Percentiles rank a stretch among this genome's conserved stretches.
Evolutionary conservation across 1,140 invertebrate genomes (phyloP).

Genomic region (Drosophila simulans): DNA sequence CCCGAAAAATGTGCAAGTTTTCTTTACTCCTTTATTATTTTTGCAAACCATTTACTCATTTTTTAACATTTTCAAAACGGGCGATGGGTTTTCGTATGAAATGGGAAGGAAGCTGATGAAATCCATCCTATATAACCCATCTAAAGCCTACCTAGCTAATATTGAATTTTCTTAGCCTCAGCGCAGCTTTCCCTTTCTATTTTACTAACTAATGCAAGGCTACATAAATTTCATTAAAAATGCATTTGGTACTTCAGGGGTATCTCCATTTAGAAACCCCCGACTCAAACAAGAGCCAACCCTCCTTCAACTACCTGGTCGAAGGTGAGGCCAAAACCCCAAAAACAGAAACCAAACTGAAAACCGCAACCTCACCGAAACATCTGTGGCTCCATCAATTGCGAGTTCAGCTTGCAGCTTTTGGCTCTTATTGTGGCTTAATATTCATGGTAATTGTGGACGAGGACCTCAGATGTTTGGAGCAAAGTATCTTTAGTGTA

Average conservation of each 20-base stretch:
- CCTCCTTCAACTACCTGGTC: conserved; percentile 43
- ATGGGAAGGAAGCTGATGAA: not conserved
- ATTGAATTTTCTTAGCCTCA: not conserved
- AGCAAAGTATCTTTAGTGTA: conserved; percentile 37
- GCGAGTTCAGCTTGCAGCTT: conserved; percentile 54
- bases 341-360: conserved; percentile 27
- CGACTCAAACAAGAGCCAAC: conserved; percentile 29
- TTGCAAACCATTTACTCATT: not conserved
- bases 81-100: not conserved
- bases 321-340: conserved; percentile 29
- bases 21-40: not conserved
- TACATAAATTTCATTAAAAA: conserved; percentile 80
- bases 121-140: too few relatives aligned
- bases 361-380: conserved; percentile 46
- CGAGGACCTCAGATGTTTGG: conserved; percentile 59
- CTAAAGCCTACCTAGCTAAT: not conserved
- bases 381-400: conserved; percentile 68
- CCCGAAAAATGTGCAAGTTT: not conserved
- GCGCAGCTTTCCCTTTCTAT: conserved; percentile 12
- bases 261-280: conserved; percentile 1
- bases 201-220: conserved; percentile 60
- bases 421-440: conserved; percentile 62
- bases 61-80: not conserved
- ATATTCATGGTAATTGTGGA: conserved; percentile 74
- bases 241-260: conserved; percentile 54